Evolutionary conservation across 2,113 vertebrate genomes (phyloP).

Genomic region (Siniperca knerii): DNA sequence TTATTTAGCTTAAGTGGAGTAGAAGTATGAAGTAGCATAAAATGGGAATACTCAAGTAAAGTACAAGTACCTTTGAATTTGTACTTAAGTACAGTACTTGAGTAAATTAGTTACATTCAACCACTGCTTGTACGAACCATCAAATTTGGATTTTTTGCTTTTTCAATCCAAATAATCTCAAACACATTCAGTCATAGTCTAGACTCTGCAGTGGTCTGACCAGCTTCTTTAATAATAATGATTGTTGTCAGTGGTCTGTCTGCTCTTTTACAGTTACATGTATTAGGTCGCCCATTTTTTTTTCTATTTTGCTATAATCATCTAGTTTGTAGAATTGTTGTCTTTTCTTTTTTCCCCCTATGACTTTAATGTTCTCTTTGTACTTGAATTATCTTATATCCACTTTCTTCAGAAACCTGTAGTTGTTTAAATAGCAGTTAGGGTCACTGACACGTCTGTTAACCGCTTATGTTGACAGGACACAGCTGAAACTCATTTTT

Average conservation of each 20-base stretch:
- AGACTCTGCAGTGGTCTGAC: too few species aligned
- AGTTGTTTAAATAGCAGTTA: neutral
- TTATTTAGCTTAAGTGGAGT: too few species aligned
- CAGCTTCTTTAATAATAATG: neutral
- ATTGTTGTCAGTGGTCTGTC: neutral
- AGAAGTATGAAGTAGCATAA: too few species aligned
- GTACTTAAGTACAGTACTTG: too few species aligned
- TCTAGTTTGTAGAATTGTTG: neutral
- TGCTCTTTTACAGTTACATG: neutral
- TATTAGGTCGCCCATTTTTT: neutral
- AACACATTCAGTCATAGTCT: too few species aligned
- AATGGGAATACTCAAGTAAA: too few species aligned
- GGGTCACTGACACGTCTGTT: neutral
- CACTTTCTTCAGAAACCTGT: neutral
- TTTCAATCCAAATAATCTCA: neutral
- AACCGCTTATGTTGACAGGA: neutral
- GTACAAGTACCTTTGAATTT: too few species aligned
- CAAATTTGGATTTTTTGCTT: neutral
- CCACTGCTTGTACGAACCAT: too few species aligned
- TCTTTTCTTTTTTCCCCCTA: neutral
- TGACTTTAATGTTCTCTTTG: neutral
- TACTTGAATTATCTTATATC: neutral
- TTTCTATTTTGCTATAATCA: neutral
- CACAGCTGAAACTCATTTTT: conserved; percentile 48
- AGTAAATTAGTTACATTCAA: too few species aligned